Evolutionary conservation across 2,113 vertebrate species (phyloP).

Genomic region (Pandion haliaetus): DNA sequence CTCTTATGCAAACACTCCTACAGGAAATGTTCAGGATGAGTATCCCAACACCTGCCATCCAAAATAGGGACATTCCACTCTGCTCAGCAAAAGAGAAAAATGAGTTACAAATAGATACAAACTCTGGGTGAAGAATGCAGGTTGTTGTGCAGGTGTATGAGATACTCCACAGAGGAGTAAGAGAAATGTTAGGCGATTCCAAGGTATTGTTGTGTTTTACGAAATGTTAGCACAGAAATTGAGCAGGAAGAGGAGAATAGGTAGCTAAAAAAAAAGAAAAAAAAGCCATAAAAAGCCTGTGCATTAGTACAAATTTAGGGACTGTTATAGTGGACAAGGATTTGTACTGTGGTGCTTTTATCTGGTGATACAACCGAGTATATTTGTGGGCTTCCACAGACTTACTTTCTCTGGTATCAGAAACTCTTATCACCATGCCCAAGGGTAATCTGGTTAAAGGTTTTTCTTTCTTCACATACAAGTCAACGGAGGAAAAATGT

Average conservation of each 20-base stretch:
- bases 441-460: not conserved
- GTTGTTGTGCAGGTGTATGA: not conserved
- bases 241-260: not conserved
- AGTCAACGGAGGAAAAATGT: not conserved
- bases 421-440: not conserved
- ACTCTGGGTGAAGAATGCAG: not conserved
- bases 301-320: not conserved
- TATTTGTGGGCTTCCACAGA: not conserved
- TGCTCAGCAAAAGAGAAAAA: not conserved
- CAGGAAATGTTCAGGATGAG: not conserved
- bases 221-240: not conserved
- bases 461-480: not conserved
- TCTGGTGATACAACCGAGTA: not conserved
- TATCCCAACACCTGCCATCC: slow-evolving; percentile 7
- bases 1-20: slow-evolving; percentile 24
- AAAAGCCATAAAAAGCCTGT: not conserved
- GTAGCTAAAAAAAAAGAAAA: not conserved
- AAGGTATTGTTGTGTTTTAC: not conserved
- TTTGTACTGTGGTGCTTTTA: not conserved
- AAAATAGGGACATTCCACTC: not conserved
- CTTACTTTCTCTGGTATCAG: not conserved
- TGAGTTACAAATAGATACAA: not conserved
- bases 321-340: not conserved
- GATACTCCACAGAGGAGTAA: not conserved
- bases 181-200: not conserved